Base-by-base conservation (phyloP, 2,888 invertebrate species). In the Fragum fragum region DNA sequence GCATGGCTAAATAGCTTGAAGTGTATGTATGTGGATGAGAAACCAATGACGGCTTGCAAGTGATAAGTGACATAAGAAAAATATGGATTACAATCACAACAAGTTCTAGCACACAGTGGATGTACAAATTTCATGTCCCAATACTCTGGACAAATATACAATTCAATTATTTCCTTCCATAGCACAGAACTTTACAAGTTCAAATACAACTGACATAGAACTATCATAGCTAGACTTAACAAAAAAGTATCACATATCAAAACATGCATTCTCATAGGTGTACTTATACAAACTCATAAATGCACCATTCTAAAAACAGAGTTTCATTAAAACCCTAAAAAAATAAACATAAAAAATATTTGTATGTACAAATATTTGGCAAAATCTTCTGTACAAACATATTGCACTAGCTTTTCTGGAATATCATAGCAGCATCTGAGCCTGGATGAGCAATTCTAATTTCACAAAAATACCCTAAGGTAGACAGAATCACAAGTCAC, bases 301-400 rank as follows among this genome's bases (percentile, higher is more conserved):
- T 85, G 83, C 85, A 85, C 85, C 85, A 78, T 80, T 69, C 81
- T 82, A 81, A 81, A 86, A 86, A 86, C 83, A 86, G 86, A 86
- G 86, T 83, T 86, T 83, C 86, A 77, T 74, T 83, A 76, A 81
- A 86, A 83, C 68, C 52, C 53, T 72, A 75, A 78, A 85, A 86
- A 86, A 83, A 81, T 81, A 81, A 86, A 86, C 83, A 83, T 83
- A 83, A 79, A 85, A 86, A 83, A 86, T 86, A 81, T 83, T 81
- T 86, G 81, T 83, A 83, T 83, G 66, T 81, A 86, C 86, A 86
- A 86, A 86, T 86, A 86, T 83, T 81, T 83, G 77, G 77, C 86
- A 76, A 74, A 36, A 76, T 63, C 73, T 66, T 72, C 79, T 83
- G 83, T 81, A 86, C 86, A 83, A 81, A 81, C 86, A 79, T 86